These are phyloP conservation scores for Pterocles gutturalis DNA, from an alignment of 2,113 vertebrate genomes.

Conservation along the genomic window DNA sequence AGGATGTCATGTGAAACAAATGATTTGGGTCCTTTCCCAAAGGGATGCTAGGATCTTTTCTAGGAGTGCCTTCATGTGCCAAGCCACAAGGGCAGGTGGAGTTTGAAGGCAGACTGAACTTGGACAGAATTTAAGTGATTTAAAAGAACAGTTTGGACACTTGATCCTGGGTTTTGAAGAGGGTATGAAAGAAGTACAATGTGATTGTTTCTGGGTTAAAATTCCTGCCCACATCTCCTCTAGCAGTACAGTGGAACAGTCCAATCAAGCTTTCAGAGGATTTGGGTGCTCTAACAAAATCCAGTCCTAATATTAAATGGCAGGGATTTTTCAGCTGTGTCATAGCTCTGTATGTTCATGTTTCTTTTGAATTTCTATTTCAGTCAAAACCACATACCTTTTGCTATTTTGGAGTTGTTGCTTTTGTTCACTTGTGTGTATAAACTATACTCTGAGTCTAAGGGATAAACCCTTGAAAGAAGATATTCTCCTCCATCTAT, in stretches of 20 bases:
- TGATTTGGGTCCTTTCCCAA: not conserved
- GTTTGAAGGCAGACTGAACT: not conserved
- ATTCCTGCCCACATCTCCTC: not conserved
- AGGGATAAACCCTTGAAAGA: not conserved
- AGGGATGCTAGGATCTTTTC: not conserved
- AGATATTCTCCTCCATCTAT: not conserved
- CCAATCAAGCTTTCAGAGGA: not conserved
- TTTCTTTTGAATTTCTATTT: not conserved
- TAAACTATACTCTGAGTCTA: not conserved
- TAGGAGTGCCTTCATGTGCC: not conserved
- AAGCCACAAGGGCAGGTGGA: not conserved
- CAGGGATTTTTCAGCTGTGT: not conserved
- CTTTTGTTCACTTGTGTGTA: not conserved
- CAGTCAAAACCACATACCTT: not conserved
- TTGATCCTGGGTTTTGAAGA: not conserved
- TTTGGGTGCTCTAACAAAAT: not conserved
- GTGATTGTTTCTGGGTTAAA: not conserved
- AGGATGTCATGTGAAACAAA: not conserved
- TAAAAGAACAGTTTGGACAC: not conserved
- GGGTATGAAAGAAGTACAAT: not conserved
- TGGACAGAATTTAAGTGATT: not conserved
- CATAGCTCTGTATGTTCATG: not conserved
- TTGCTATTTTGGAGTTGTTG: not conserved
- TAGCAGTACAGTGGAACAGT: not conserved
- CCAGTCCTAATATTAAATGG: not conserved